Evolutionary conservation across 2,797 vertebrate species (phyloP), one percentile per base, ranked within the genome.

Genomic region (Enteromius trimaculatus): DNA sequence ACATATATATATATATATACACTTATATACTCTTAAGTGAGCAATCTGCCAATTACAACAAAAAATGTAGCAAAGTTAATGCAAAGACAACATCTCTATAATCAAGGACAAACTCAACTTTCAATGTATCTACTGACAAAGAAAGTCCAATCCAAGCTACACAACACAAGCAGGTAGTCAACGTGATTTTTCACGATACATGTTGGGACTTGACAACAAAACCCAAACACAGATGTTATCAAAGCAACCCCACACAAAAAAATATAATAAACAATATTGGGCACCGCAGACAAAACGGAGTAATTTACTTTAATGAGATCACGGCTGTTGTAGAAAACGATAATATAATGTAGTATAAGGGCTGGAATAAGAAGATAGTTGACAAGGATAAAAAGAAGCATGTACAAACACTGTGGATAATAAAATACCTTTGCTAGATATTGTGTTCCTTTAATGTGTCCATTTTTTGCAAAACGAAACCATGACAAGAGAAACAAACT

Each of bases 401-500:
- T 70, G 42, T 34, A 19, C 9, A 34, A 72, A 31, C 26, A 23
- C 9, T 39, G 11, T 37, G 34, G 2, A 16, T 14, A 3, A 44
- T 17, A 13, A 31, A 34, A 42, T 7, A 4, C 3, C 5, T 37
- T 64, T 55, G 2, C 31, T 31, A 6, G 31, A 13, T 1, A 55
- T 16, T 70, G 6, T 2, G 3, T 3, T n/a, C 31, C 34, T 66
- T 47, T 23, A 49, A 72, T 34, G 8, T 29, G 42, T 39, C 5
- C 0, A 39, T 26, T 39, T 39, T 39, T 68, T 17, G 37, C n/a
- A 49, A 60, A 69, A 60, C 37, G 29, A 69, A 78, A 78, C 26
- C 69, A 64, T 29, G 39, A 53, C 51, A 31, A 23, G 51, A 83
- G 26, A 77, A 69, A 77, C 58, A 86, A 88, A 86, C 79, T 88